Evolutionary conservation across 2,797 vertebrate species (phyloP).

Genomic region (Labeo calbasu): DNA sequence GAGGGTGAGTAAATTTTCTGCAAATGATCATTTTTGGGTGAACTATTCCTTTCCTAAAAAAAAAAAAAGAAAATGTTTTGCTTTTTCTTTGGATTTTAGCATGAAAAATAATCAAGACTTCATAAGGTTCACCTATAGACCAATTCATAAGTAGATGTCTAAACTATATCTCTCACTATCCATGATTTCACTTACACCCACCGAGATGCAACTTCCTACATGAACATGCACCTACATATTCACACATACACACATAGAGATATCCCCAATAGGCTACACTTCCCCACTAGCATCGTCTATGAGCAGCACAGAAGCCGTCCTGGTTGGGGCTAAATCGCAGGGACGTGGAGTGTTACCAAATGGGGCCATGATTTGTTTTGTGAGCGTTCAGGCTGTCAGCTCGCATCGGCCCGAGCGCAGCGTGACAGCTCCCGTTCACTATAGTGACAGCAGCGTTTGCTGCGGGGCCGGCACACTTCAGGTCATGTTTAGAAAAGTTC

Average conservation of each 20-base stretch:
- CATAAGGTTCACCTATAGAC: not conserved
- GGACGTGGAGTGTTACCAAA: conserved; percentile 78
- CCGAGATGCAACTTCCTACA: not conserved
- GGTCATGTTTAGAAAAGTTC: conserved; percentile 83
- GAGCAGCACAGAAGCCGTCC: conserved; percentile 1
- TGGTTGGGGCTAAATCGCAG: conserved; percentile 71
- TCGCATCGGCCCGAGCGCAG: conserved; percentile 69
- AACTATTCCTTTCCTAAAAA: not conserved
- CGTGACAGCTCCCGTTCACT: conserved; percentile 74
- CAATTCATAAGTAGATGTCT: not conserved
- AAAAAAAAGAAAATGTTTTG: not conserved
- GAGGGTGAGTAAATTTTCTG: not conserved
- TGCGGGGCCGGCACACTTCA: conserved; percentile 83
- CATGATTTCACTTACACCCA: not conserved
- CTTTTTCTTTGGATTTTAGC: not conserved
- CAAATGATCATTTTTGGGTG: not conserved
- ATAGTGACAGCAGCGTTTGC: conserved; percentile 83
- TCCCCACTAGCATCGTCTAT: conserved; percentile 15
- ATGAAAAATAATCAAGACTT: not conserved
- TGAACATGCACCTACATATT: not conserved
- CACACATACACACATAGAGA: not conserved
- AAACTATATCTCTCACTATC: not conserved
- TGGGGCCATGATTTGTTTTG: conserved; percentile 80
- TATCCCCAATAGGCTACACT: not conserved
- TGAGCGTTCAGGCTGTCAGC: conserved; percentile 79